Evolutionary conservation across 2,888 invertebrate genomes (phyloP), one percentile per base, ranked within the genome.

Genomic region (Synergus umbraculus): DNA sequence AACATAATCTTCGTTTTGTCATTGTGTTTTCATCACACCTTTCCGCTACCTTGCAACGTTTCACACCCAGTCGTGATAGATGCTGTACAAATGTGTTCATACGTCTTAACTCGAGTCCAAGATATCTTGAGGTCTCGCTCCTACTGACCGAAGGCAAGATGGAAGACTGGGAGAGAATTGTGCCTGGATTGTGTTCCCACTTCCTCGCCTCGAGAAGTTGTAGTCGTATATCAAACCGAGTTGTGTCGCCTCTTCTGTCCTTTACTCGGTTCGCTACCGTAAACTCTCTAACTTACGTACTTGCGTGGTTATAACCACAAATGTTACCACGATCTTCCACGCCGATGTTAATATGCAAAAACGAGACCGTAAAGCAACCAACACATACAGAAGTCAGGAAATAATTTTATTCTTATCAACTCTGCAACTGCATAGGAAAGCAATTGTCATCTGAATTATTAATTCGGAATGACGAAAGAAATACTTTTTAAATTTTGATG

Each of bases 201-300:
- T 88, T 88, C 84, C 86, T 84, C 85, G 82, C 81, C 77, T 79
- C 80, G 63, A 83, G 84, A 88, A 88, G 85, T 87, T 85, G 88
- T 83, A 87, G 85, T 85, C 86, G 83, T 88, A 87, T 88, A 88
- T 88, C 88, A 88, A 88, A 88, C 85, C 83, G 84, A 87, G 86
- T 87, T 87, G 86, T 84, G 86, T 88, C 88, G 86, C 85, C 86
- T 84, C 84, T 81, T 84, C 84, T 82, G 83, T 76, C 84, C 82
- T 29, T 18, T 18, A 58, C 58, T 78, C 76, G 81, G 79, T 79
- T 79, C 84, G 83, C 85, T 83, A 85, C 86, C 81, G 83, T 85
- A 83, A 87, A 88, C 85, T 87, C 85, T 79, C 82, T 81, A 87
- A 87, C 87, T 87, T 86, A 85, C 85, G 86, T 83, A 84, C 86